Evolutionary conservation across 1,140 invertebrate genomes (phyloP).

Genomic region (Metopolophium dirhodum): DNA sequence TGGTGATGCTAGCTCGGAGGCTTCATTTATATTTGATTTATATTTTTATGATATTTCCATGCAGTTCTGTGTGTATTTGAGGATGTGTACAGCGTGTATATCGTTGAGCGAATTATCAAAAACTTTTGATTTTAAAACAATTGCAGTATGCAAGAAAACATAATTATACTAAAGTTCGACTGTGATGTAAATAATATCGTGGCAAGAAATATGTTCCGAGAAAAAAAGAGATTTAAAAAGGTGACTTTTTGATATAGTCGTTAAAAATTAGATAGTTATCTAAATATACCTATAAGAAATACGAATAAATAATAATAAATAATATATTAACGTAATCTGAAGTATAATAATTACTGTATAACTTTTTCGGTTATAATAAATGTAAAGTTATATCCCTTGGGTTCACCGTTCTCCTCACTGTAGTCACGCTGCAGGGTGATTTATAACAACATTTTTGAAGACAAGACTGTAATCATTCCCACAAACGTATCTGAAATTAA

Average conservation of each 20-base stretch:
- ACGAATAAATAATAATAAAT: neutral
- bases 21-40: neutral
- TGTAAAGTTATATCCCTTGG: neutral
- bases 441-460: neutral
- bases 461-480: neutral
- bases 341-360: neutral
- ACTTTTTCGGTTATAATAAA: neutral
- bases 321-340: neutral
- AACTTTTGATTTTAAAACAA: neutral
- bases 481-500: neutral
- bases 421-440: neutral
- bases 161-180: neutral
- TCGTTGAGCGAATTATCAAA: neutral
- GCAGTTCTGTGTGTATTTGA: too few relatives aligned
- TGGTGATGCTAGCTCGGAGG: neutral
- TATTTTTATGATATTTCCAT: too few relatives aligned
- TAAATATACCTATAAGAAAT: neutral
- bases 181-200: neutral
- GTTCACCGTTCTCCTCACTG: neutral
- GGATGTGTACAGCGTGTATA: too few relatives aligned
- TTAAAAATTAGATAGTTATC: neutral
- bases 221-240: neutral
- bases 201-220: neutral
- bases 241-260: too few relatives aligned
- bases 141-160: neutral